These are phyloP conservation scores for Zaprionus gabonicus DNA, from an alignment of 1,140 invertebrate genomes.

Conservation along the genomic window DNA sequence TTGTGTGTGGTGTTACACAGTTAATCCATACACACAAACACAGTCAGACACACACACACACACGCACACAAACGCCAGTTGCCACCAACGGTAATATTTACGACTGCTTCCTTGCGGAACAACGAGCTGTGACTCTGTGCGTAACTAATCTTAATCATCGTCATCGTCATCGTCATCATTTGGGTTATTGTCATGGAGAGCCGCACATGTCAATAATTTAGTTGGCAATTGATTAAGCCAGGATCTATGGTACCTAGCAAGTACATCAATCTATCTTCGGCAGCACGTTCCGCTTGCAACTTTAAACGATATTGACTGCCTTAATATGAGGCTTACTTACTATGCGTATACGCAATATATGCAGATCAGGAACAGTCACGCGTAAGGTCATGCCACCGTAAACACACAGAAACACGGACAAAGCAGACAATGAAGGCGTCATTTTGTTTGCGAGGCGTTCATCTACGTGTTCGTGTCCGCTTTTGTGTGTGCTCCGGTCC, in stretches of 20 bases:
- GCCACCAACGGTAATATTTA: slow-evolving; percentile 65
- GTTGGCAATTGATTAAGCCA: slow-evolving; percentile 10
- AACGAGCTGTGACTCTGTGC: neutral
- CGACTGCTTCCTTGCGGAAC: slow-evolving; percentile 45
- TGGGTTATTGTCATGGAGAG: slow-evolving; percentile 22
- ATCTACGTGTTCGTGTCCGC: slow-evolving; percentile 46
- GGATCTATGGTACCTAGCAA: neutral
- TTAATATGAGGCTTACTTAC: neutral
- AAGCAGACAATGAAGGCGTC: slow-evolving; percentile 33
- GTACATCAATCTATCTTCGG: neutral
- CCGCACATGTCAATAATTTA: slow-evolving; percentile 24
- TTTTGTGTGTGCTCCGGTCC: neutral
- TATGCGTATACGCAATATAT: slow-evolving; percentile 8
- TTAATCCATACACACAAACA: slow-evolving; percentile 21
- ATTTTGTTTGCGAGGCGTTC: slow-evolving; percentile 43
- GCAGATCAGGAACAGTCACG: slow-evolving; percentile 16
- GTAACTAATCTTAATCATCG: slow-evolving; percentile 38
- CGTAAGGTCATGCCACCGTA: slow-evolving; percentile 1
- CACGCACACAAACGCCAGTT: neutral
- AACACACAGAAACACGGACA: slow-evolving; percentile 22
- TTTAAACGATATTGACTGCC: neutral
- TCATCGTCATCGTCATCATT: slow-evolving; percentile 27
- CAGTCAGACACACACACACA: slow-evolving; percentile 22
- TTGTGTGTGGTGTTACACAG: slow-evolving; percentile 5
- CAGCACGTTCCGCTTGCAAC: neutral